Evolutionary conservation across 2,888 invertebrate species (phyloP), one percentile per base, ranked within the genome.

Genomic region (Scaptomyza parva): DNA sequence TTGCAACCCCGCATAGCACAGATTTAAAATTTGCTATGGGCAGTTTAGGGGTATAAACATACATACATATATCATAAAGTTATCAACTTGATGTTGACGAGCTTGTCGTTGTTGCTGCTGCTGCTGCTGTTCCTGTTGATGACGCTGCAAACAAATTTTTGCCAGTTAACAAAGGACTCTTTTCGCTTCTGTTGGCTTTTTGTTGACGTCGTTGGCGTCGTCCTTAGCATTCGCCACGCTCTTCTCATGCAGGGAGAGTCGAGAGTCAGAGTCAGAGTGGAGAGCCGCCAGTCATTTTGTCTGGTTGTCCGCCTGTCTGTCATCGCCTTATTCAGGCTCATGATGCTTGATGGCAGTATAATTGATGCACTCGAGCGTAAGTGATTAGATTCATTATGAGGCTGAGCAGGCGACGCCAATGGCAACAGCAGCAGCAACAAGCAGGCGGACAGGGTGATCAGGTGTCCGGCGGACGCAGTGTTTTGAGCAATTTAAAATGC

Each of bases 331-430:
- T 57, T 58, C 75, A 54, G 70, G 59, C 65, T 47, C 61, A 39
- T 78, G 80, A 82, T 78, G 83, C 85, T 87, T 89, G 90, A 89
- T 89, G 85, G 86, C 74, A 88, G 78, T 82, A 90, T 90, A 90
- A 91, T 90, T 90, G 91, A 90, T 90, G 90, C 89, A 90, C 91
- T 91, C 90, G 89, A 87, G 90, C 89, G 86, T 90, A 91, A 91
- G 91, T 91, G 90, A 91, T 91, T 91, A 91, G 89, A 91, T 89
- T 91, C 90, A 90, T 91, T 91, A 91, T 85, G 85, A 78, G 75
- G 87, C 78, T 80, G 78, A 78, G 76, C 79, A 71, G 57, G 52
- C 74, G 51, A 44, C 44, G 55, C 47, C 68, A 53, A 30, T 47
- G 59, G 48, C 62, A 64, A 57, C 60, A 37, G n/a, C 39, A 22